Conservation (phyloP, 2,113 vertebrate species). For the Malurus cyaneus region DNA sequence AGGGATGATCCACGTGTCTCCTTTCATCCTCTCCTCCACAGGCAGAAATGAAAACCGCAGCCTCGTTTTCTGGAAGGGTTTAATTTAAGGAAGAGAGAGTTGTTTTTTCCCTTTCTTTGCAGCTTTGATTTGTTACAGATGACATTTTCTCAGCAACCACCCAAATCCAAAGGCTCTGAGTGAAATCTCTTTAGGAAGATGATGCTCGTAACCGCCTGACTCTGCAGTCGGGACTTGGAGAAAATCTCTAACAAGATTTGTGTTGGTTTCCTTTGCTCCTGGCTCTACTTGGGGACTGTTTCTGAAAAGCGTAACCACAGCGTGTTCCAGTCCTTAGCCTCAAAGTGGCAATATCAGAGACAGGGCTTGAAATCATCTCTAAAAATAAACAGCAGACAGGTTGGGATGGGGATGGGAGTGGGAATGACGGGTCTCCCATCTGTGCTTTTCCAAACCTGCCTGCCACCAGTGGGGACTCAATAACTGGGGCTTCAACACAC, state of each 20-base stretch:
- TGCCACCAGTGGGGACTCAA: not conserved
- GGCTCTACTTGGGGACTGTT: not conserved
- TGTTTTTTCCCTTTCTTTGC: not conserved
- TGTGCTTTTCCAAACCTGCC: not conserved
- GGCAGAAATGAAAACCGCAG: not conserved
- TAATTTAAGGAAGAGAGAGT: not conserved
- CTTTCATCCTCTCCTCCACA: not conserved
- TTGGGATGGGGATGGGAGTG: not conserved
- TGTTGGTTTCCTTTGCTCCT: not conserved
- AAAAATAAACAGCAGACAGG: not conserved
- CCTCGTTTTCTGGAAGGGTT: not conserved
- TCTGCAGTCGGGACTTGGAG: fast-evolving
- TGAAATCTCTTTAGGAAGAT: not conserved
- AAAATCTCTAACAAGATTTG: not conserved
- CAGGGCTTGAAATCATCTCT: not conserved
- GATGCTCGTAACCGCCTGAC: fast-evolving
- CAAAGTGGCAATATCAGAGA: not conserved
- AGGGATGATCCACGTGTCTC: not conserved
- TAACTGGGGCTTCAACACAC: not conserved
- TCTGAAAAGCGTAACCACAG: not conserved
- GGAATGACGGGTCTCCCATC: not conserved
- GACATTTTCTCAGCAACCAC: not conserved
- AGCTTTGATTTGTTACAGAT: not conserved
- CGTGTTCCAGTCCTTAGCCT: not conserved
- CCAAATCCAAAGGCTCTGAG: not conserved